phyloP scores from a whole-genome alignment of 1,140 invertebrate genomes.

The Zophobas morio region DNA sequence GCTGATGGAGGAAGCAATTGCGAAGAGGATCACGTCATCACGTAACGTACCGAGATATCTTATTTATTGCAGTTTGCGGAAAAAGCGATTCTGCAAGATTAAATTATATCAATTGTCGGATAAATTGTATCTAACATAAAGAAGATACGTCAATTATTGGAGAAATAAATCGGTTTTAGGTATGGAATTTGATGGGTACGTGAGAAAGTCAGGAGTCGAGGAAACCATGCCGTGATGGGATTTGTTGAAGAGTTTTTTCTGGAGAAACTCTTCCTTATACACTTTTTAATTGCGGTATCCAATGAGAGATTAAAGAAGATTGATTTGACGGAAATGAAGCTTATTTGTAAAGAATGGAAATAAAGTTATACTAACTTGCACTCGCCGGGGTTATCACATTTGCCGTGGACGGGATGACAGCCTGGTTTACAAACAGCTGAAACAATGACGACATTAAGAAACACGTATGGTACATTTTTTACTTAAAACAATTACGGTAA shows the following conservation, averaged over 20 bases:
- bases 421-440: constrained; percentile 91
- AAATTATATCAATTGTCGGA: constrained; percentile 58
- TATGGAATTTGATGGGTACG: constrained; percentile 55
- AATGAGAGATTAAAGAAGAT: constrained; percentile 20
- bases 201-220: constrained; percentile 50
- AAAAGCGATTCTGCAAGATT: constrained; percentile 47
- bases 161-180: constrained; percentile 59
- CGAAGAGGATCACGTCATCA: constrained; percentile 26
- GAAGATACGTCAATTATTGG: constrained; percentile 60
- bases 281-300: constrained; percentile 15
- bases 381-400: constrained; percentile 89
- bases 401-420: constrained; percentile 90
- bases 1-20: constrained; percentile 4
- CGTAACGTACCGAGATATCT: constrained; percentile 20
- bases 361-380: constrained; percentile 81
- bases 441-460: constrained; percentile 60
- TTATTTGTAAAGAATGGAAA: constrained; percentile 20
- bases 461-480: background rate
- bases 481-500: background rate
- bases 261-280: constrained; percentile 16
- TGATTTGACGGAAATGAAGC: constrained; percentile 23
- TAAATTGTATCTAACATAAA: constrained; percentile 57
- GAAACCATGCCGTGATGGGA: constrained; percentile 23
- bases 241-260: constrained; percentile 11
- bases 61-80: constrained; percentile 33